Evolutionary conservation across 2,888 invertebrate genomes (phyloP).

Genomic region (Drosophila sordidula): DNA sequence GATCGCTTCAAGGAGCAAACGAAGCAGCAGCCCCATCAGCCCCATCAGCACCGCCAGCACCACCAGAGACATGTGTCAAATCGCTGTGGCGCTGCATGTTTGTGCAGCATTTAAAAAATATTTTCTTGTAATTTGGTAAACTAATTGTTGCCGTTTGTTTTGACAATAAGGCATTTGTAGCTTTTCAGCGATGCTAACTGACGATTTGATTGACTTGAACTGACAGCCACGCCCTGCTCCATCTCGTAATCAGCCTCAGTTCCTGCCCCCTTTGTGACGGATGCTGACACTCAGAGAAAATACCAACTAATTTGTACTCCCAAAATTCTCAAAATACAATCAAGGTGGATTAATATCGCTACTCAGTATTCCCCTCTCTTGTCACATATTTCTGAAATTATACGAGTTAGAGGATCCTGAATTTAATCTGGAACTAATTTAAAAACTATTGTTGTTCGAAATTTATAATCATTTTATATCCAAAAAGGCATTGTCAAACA

Average conservation of each 20-base stretch:
- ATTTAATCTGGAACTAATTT: too few species aligned
- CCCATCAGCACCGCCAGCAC: neutral
- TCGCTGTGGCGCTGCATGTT: constrained; percentile 45
- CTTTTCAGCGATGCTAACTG: constrained; percentile 69
- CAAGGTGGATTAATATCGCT: too few species aligned
- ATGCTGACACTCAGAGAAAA: constrained; percentile 5
- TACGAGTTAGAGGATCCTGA: too few species aligned
- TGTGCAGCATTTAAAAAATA: constrained; percentile 76
- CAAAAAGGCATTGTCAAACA: too few species aligned
- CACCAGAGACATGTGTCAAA: constrained; percentile 67
- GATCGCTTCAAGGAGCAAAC: constrained; percentile 10
- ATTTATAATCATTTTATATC: too few species aligned
- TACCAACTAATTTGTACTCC: too few species aligned
- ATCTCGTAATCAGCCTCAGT: constrained; percentile 24
- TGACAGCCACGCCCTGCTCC: constrained; percentile 47
- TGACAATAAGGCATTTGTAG: constrained; percentile 84
- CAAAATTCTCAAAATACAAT: too few species aligned
- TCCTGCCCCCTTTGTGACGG: constrained; percentile 16
- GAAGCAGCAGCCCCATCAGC: constrained; percentile 6
- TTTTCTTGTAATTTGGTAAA: constrained; percentile 82
- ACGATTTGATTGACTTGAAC: constrained; percentile 74
- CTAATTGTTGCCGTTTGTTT: constrained; percentile 83
- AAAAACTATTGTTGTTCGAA: too few species aligned
- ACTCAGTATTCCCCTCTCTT: too few species aligned
- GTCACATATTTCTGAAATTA: too few species aligned